A percentile compares a stretch with the other conserved stretches of the same genome.
Conservation (phyloP, 2,797 vertebrate species). For the Mallotus villosus region DNA sequence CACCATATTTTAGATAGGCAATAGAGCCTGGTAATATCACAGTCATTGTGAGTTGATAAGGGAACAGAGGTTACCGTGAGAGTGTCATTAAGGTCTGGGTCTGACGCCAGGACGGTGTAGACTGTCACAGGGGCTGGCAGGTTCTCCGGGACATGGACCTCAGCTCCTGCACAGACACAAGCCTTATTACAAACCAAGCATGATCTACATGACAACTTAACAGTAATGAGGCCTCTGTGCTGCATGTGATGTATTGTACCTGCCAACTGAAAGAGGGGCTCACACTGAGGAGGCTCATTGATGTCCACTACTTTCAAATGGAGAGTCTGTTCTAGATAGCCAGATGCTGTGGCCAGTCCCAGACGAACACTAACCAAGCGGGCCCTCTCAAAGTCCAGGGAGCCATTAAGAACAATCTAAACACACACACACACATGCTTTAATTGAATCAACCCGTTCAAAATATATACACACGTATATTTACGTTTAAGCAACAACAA, state of each 20-base stretch:
- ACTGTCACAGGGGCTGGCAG: constrained; percentile 21
- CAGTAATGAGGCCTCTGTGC: not conserved
- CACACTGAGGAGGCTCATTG: constrained; percentile 29
- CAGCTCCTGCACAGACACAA: constrained; percentile 23
- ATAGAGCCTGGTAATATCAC: too few species aligned
- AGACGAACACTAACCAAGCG: constrained; percentile 20
- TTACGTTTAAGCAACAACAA: not conserved
- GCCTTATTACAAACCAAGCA: not conserved
- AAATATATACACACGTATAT: not conserved
- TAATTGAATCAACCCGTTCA: too few species aligned
- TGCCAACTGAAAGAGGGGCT: constrained; percentile 27
- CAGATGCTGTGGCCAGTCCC: constrained; percentile 14
- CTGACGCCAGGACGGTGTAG: constrained; percentile 29
- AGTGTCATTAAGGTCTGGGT: constrained; percentile 32
- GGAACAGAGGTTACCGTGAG: constrained; percentile 20
- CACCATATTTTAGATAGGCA: not conserved
- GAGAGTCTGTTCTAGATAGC: constrained; percentile 19
- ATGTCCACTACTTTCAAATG: constrained; percentile 25
- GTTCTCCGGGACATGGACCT: constrained; percentile 36
- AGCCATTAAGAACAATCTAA: constrained; percentile 30
- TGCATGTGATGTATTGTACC: constrained; percentile 3
- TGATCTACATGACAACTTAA: not conserved
- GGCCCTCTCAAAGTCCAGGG: constrained; percentile 31
- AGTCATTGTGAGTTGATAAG: not conserved
- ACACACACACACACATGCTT: not conserved